phyloP scores from a whole-genome alignment of 2,888 invertebrate genomes.

The Zelleria hepariella region DNA sequence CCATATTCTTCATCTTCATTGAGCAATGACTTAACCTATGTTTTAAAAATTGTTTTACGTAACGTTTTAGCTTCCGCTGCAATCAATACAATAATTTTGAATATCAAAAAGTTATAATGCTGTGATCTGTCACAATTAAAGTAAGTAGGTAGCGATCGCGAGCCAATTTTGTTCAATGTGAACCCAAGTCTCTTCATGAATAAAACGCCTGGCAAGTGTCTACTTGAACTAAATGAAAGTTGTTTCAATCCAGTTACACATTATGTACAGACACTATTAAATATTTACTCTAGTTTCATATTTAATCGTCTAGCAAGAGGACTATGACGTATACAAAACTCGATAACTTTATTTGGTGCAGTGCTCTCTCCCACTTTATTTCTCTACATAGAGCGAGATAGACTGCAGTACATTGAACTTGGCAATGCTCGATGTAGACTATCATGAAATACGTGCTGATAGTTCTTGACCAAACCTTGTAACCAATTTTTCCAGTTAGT shows the following conservation, averaged over 20 bases:
- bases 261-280: not conserved
- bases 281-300: not conserved
- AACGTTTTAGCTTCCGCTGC: not conserved
- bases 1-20: not conserved
- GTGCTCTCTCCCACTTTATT: too few species aligned
- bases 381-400: too few species aligned
- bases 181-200: not conserved
- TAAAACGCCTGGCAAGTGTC: not conserved
- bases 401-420: too few species aligned
- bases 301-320: too few species aligned
- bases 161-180: not conserved
- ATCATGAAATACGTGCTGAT: too few species aligned
- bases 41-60: not conserved
- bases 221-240: not conserved
- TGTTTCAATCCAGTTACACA: not conserved
- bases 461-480: too few species aligned
- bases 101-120: not conserved
- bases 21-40: not conserved
- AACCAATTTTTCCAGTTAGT: too few species aligned
- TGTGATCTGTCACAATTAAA: not conserved
- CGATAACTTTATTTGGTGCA: too few species aligned
- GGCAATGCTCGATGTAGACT: too few species aligned
- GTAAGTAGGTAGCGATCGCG: not conserved
- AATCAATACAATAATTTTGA: not conserved
- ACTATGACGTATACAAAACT: too few species aligned